Conservation (phyloP, 1,140 invertebrate genomes). For the Drosophila bocki region DNA sequence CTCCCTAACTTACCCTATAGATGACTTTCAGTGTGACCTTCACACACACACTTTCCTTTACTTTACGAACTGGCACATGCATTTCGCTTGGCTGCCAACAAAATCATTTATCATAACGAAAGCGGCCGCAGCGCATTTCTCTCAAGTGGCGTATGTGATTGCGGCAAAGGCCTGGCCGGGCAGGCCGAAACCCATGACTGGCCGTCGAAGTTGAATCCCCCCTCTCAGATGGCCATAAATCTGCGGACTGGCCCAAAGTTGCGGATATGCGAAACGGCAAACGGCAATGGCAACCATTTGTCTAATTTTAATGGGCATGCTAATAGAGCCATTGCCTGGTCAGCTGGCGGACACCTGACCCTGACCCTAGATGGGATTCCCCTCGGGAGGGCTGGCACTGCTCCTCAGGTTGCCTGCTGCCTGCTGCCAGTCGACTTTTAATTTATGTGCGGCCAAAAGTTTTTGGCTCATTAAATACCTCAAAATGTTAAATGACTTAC, state of each 20-base stretch:
- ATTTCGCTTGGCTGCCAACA: slow-evolving; percentile 54
- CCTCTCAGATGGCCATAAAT: slow-evolving; percentile 63
- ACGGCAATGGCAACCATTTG: slow-evolving; percentile 74
- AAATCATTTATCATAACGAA: slow-evolving; percentile 83
- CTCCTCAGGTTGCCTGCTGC: slow-evolving; percentile 12
- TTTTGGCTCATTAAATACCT: slow-evolving; percentile 83
- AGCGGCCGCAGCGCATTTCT: slow-evolving; percentile 58
- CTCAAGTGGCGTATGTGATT: slow-evolving; percentile 77
- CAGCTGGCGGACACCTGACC: slow-evolving; percentile 66
- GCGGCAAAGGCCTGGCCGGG: slow-evolving; percentile 34
- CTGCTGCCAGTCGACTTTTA: slow-evolving; percentile 61
- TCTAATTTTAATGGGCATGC: slow-evolving; percentile 83
- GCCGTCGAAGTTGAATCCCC: slow-evolving; percentile 11
- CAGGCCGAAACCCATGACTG: slow-evolving; percentile 27
- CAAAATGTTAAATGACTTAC: slow-evolving; percentile 83
- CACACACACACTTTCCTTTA: slow-evolving; percentile 23
- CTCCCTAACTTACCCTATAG: slow-evolving; percentile 30
- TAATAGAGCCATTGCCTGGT: slow-evolving; percentile 80
- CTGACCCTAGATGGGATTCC: slow-evolving; percentile 24
- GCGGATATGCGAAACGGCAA: slow-evolving; percentile 79
- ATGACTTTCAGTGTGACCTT: slow-evolving; percentile 72
- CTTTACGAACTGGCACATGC: slow-evolving; percentile 15
- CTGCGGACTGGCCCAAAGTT: slow-evolving; percentile 58
- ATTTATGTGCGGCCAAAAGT: slow-evolving; percentile 79
- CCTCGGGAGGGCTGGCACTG: not conserved